phyloP scores from a whole-genome alignment of 2,888 invertebrate species.

The Caenorhabditis drosophilae region DNA sequence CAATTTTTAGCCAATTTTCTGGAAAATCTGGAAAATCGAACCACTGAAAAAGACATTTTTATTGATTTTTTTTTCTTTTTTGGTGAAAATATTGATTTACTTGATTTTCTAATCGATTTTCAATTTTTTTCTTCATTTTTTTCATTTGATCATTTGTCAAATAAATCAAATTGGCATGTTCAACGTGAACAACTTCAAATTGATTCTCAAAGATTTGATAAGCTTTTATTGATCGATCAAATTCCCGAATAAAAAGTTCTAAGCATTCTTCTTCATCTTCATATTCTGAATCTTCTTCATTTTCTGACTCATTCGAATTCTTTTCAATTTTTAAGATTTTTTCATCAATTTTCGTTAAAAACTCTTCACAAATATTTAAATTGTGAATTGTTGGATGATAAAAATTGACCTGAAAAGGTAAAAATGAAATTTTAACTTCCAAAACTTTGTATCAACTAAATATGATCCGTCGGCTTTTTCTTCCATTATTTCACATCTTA shows the following conservation, averaged over 20 bases:
- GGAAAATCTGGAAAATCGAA: not conserved
- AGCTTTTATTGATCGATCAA: not conserved
- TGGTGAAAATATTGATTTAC: too few species aligned
- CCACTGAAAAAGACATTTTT: too few species aligned
- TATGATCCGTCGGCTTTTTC: too few species aligned
- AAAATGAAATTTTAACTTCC: not conserved
- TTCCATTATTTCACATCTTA: slow-evolving; percentile 13
- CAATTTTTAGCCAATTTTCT: not conserved
- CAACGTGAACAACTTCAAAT: slow-evolving; percentile 4
- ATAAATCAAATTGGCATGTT: slow-evolving; percentile 13
- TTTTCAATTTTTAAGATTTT: slow-evolving; percentile 4
- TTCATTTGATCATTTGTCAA: slow-evolving; percentile 9
- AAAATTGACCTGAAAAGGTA: slow-evolving; percentile 3
- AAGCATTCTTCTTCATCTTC: slow-evolving; percentile 9
- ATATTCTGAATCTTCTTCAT: slow-evolving; percentile 18
- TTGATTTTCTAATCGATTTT: not conserved
- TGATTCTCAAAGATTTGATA: not conserved
- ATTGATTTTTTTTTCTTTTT: too few species aligned
- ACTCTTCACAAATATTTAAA: slow-evolving; percentile 1
- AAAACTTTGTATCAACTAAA: not conserved
- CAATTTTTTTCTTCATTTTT: slow-evolving; percentile 4
- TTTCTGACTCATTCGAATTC: slow-evolving; percentile 10
- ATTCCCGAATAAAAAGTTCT: not conserved
- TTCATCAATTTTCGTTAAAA: not conserved
- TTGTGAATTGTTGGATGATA: slow-evolving; percentile 14